These are phyloP conservation scores for Drosophila fuyamai DNA, from an alignment of 1,140 invertebrate genomes.

Conservation along the genomic window DNA sequence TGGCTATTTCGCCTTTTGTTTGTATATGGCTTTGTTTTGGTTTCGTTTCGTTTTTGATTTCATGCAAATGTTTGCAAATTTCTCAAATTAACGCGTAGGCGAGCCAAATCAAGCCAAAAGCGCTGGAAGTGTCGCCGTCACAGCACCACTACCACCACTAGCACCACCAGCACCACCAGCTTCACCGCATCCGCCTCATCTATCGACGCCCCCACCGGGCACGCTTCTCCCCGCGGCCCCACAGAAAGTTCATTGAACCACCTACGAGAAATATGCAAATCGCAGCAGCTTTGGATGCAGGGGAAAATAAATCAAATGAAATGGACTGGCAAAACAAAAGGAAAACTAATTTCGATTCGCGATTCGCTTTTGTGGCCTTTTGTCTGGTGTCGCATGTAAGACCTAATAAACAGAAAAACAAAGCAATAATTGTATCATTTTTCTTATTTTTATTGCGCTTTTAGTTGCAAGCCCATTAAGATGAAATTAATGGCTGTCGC, in stretches of 20 bases:
- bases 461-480: slow-evolving; percentile 52
- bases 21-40: slow-evolving; percentile 32
- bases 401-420: slow-evolving; percentile 20
- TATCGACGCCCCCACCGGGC: slow-evolving; percentile 64
- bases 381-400: slow-evolving; percentile 46
- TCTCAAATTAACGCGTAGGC: slow-evolving; percentile 78
- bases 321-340: slow-evolving; percentile 52
- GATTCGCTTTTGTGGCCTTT: slow-evolving; percentile 59
- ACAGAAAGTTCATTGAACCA: slow-evolving; percentile 79
- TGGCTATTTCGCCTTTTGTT: slow-evolving; percentile 31
- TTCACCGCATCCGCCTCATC: slow-evolving; percentile 57
- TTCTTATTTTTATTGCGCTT: slow-evolving; percentile 14
- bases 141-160: slow-evolving; percentile 24
- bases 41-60: slow-evolving; percentile 56
- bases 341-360: slow-evolving; percentile 69
- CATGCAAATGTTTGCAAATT: slow-evolving; percentile 78
- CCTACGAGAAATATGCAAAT: slow-evolving; percentile 83
- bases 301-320: slow-evolving; percentile 60
- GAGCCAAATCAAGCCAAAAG: slow-evolving; percentile 55
- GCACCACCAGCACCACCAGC: slow-evolving; percentile 13
- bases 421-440: slow-evolving; percentile 35
- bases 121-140: slow-evolving; percentile 61
- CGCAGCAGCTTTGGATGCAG: slow-evolving; percentile 50
- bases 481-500: slow-evolving; percentile 66
- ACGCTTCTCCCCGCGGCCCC: slow-evolving; percentile 17